These are phyloP conservation scores for Phoenicopterus ruber DNA, from an alignment of 2,113 vertebrate species.

Conservation along the genomic window DNA sequence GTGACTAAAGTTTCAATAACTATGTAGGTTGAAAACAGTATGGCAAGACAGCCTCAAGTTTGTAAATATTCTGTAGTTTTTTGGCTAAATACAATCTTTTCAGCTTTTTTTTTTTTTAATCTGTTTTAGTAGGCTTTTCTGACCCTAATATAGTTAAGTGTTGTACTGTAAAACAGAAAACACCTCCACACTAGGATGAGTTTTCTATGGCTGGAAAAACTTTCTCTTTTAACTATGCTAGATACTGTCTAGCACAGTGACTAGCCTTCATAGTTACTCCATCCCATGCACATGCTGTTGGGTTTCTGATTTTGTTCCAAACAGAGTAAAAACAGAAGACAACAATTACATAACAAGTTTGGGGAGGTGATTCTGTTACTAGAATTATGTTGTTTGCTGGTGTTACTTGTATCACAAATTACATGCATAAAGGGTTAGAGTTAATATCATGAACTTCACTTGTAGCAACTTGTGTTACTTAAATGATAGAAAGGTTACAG, in stretches of 20 bases:
- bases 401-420: neutral
- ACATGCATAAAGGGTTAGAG: neutral
- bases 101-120: neutral
- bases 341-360: neutral
- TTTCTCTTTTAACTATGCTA: neutral
- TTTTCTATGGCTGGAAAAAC: neutral
- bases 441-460: neutral
- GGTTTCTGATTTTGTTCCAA: neutral
- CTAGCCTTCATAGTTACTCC: neutral
- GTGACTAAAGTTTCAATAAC: neutral
- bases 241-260: neutral
- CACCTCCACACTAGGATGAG: neutral
- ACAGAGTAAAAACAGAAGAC: neutral
- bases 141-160: neutral
- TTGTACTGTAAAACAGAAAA: neutral
- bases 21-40: neutral
- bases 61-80: neutral
- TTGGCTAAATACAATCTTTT: neutral
- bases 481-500: neutral
- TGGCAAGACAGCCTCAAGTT: neutral
- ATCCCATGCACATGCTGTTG: neutral
- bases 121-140: neutral
- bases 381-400: neutral
- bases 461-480: neutral
- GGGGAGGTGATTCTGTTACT: neutral